These are phyloP conservation scores for Trissoscelio sp. DNA, from an alignment of 2,888 invertebrate genomes.

Conservation along the genomic window DNA sequence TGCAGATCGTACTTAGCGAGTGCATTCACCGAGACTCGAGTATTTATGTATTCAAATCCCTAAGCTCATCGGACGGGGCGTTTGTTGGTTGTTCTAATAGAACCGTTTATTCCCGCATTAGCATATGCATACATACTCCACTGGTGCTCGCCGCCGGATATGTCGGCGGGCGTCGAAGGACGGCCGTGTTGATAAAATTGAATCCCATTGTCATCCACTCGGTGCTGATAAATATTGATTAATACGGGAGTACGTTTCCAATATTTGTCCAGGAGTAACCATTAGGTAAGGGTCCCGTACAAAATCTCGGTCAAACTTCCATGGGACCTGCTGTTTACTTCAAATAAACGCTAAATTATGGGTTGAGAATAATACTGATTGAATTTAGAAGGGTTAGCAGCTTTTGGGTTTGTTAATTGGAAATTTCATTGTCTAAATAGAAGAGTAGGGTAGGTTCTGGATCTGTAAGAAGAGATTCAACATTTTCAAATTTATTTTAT, in stretches of 20 bases:
- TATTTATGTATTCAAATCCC: slow-evolving; percentile 83
- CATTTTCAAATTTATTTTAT: no score
- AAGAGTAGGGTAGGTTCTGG: no score
- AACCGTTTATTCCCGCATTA: slow-evolving; percentile 82
- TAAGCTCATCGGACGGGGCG: slow-evolving; percentile 79
- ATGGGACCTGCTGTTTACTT: slow-evolving; percentile 8
- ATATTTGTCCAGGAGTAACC: slow-evolving; percentile 52
- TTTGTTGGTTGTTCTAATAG: slow-evolving; percentile 82
- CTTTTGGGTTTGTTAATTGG: no score
- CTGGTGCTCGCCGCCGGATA: slow-evolving; percentile 55
- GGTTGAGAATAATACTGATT: background rate
- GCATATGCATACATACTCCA: slow-evolving; percentile 77
- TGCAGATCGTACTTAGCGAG: slow-evolving; percentile 73
- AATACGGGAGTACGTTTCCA: slow-evolving; percentile 47
- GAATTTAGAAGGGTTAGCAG: slow-evolving; percentile 11
- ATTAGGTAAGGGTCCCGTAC: slow-evolving; percentile 45
- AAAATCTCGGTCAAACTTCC: slow-evolving; percentile 43
- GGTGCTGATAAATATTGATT: slow-evolving; percentile 67
- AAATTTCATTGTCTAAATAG: no score
- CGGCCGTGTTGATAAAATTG: slow-evolving; percentile 62
- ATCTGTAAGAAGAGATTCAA: no score
- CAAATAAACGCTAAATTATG: slow-evolving; percentile 21
- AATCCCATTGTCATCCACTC: slow-evolving; percentile 63
- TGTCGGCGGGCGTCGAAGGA: slow-evolving; percentile 57
- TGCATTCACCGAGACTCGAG: slow-evolving; percentile 71